phyloP scores from a whole-genome alignment of 1,140 invertebrate species.

The Drosophila takahashii region DNA sequence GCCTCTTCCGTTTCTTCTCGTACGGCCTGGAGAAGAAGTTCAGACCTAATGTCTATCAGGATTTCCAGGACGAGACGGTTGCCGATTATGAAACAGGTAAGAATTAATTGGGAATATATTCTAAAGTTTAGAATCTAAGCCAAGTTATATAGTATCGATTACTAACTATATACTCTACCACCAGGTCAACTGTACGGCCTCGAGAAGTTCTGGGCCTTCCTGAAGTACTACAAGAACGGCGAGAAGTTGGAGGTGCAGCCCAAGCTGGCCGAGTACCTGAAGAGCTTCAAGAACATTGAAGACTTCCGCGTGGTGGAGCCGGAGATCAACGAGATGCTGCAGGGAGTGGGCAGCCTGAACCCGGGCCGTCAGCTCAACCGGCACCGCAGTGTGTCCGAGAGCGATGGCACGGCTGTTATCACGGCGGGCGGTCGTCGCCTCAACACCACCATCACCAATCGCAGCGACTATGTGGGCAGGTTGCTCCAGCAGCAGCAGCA shows the following conservation, averaged over 20 bases:
- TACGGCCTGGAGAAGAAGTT: conserved; percentile 99
- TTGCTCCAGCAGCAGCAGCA: conserved; percentile 75
- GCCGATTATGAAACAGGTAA: conserved; percentile 96
- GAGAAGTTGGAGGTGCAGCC: conserved; percentile 92
- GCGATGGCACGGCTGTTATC: conserved; percentile 80
- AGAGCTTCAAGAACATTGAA: conserved; percentile 96
- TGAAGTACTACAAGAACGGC: conserved; percentile 96
- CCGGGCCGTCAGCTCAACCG: conserved; percentile 85
- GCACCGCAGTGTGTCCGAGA: conserved; percentile 88
- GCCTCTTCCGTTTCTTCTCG: conserved; percentile 99
- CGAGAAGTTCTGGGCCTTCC: conserved; percentile 99
- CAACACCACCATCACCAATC: conserved; percentile 82
- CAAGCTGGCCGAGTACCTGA: conserved; percentile 91
- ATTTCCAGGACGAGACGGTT: conserved; percentile 98
- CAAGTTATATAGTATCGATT: not conserved
- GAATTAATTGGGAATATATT: not conserved
- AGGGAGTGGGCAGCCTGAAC: conserved; percentile 84
- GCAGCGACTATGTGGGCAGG: conserved; percentile 81
- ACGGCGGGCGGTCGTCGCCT: conserved; percentile 69
- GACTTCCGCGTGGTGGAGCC: conserved; percentile 95
- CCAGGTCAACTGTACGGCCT: conserved; percentile 98
- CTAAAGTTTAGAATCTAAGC: not conserved
- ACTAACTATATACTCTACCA: not conserved
- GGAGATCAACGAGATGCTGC: conserved; percentile 86
- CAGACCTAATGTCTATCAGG: conserved; percentile 95